A percentile compares a stretch with the other conserved stretches of the same genome.
Evolutionary conservation across 2,888 invertebrate species (phyloP).

Genomic region (Heliconius cydno): DNA sequence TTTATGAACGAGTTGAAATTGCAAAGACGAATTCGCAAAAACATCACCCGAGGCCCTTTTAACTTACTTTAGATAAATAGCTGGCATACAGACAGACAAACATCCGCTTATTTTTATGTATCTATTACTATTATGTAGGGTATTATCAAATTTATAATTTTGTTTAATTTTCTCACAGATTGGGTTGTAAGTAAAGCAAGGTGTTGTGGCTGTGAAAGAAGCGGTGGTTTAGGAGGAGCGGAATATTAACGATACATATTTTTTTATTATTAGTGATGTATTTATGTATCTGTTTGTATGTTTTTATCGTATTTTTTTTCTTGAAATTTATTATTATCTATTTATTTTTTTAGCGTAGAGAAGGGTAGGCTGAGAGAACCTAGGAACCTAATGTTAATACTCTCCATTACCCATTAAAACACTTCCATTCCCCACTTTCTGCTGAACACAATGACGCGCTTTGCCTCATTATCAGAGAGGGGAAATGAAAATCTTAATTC

Average conservation of each 20-base stretch:
- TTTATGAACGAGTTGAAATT: slow-evolving; percentile 7
- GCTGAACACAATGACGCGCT: no score
- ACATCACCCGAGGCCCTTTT: slow-evolving; percentile 20
- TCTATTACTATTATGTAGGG: slow-evolving; percentile 32
- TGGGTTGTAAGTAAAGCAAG: slow-evolving; percentile 49
- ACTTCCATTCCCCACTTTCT: no score
- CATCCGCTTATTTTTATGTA: slow-evolving; percentile 59
- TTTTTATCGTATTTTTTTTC: background rate
- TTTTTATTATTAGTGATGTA: no score
- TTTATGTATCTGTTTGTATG: background rate
- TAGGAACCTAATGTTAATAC: no score
- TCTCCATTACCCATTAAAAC: no score
- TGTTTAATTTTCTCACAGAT: slow-evolving; percentile 79
- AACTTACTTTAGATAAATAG: slow-evolving; percentile 32
- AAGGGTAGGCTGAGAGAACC: no score
- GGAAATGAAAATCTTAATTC: no score
- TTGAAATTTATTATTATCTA: no score
- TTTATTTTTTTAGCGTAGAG: no score
- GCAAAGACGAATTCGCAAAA: slow-evolving; percentile 24
- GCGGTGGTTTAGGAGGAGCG: slow-evolving; percentile 47
- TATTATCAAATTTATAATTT: slow-evolving; percentile 70
- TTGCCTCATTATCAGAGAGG: no score
- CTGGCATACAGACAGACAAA: slow-evolving; percentile 51
- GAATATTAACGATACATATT: background rate
- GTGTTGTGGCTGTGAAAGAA: slow-evolving; percentile 48